phyloP scores from a whole-genome alignment of 2,888 invertebrate species.

The Agriotes lineatus region DNA sequence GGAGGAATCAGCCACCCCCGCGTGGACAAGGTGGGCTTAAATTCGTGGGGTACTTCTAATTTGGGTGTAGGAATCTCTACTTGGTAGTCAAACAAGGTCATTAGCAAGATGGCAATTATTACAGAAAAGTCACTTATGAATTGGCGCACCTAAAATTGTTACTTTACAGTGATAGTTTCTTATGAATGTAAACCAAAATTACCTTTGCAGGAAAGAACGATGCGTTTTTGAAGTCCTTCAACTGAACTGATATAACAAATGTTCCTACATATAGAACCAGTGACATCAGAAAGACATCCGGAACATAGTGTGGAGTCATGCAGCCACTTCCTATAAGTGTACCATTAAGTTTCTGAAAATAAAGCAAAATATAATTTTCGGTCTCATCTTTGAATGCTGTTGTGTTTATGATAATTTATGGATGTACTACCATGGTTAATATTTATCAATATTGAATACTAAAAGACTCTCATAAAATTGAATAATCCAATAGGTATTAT shows the following conservation, averaged over 20 bases:
- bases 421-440: no score
- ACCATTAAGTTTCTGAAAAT: constrained; percentile 78
- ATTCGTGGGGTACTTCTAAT: constrained; percentile 89
- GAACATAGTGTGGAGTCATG: constrained; percentile 76
- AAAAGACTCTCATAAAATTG: no score
- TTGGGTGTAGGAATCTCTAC: constrained; percentile 94
- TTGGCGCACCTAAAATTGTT: constrained; percentile 80
- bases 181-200: constrained; percentile 52
- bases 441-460: no score
- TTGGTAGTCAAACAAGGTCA: constrained; percentile 86
- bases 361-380: not conserved
- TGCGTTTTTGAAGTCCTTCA: constrained; percentile 94
- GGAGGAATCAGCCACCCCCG: constrained; percentile 87
- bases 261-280: constrained; percentile 93
- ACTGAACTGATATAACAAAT: constrained; percentile 86
- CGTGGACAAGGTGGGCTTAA: constrained; percentile 83
- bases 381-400: no score
- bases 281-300: constrained; percentile 96
- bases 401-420: no score
- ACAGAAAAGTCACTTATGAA: constrained; percentile 97
- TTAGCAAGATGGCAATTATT: constrained; percentile 93
- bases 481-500: no score
- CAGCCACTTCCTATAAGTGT: constrained; percentile 83
- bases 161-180: not conserved
- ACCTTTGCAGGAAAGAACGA: constrained; percentile 95